phyloP scores from a whole-genome alignment of 2,113 vertebrate species.

The Lophura nycthemera region DNA sequence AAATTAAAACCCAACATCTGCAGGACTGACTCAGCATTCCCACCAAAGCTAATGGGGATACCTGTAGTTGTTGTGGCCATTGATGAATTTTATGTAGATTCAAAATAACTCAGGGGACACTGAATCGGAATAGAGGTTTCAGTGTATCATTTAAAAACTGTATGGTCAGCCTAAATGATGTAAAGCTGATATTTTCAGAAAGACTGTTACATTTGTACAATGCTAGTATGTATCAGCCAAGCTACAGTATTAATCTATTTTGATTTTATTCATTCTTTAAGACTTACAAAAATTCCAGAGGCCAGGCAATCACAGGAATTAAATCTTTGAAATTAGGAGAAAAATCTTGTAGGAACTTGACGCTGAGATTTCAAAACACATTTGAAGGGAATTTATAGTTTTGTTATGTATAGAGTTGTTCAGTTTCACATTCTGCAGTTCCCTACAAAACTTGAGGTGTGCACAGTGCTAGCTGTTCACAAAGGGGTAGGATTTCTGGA shows the following conservation, averaged over 20 bases:
- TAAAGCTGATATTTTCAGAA: background rate
- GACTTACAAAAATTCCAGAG: background rate
- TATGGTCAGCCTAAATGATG: background rate
- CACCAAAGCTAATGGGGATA: background rate
- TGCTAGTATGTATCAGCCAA: background rate
- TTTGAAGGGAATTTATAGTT: background rate
- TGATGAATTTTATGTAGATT: background rate
- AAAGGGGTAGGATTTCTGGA: rapidly evolving
- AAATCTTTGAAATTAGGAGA: background rate
- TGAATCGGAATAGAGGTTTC: slow-evolving; percentile 9
- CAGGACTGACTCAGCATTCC: background rate
- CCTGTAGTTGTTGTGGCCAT: background rate
- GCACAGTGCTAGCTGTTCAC: background rate
- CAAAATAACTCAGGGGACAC: background rate
- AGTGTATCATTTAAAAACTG: background rate
- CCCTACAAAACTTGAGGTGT: background rate
- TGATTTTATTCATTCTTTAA: background rate
- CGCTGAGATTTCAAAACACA: background rate
- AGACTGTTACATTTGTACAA: background rate
- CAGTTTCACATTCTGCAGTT: background rate
- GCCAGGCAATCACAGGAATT: background rate
- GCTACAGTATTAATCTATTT: background rate
- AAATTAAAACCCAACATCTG: background rate
- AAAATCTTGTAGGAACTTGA: background rate
- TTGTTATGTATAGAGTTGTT: background rate